Evolutionary conservation across 2,797 vertebrate species (phyloP), one percentile per base, ranked within the genome.

Genomic region (Vultur gryphus): DNA sequence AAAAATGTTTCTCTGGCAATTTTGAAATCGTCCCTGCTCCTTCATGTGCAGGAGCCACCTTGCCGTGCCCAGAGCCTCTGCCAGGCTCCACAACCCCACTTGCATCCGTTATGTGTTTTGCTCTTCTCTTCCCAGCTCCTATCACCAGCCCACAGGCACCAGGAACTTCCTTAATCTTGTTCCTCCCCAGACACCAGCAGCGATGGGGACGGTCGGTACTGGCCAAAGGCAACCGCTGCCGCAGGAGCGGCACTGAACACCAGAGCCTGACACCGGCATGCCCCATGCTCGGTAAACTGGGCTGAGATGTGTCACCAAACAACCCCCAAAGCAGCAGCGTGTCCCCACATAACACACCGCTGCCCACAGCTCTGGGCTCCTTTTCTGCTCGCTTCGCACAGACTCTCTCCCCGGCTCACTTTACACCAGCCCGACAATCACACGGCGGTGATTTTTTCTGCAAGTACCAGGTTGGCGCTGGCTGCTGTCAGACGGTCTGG

Each of bases 201-300:
- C 1, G 7, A 29, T 3, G 46, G 72, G 71, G 37, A 23, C 1
- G 6, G 13, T 0, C 0, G 2, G 54, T 1, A 43, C 33, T 1
- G 21, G 20, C 46, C 76, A 21, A 8, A 55, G 49, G 54, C 43
- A 37, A 57, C 14, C 1, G 5, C 39, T 21, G 43, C 37, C 2
- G 2, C 41, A 28, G 58, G 26, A 57, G 11, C 0, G 1, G 23
- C 67, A 16, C 54, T 19, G 7, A 64, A 31, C 21, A 10, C 28
- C 2, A 1, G 37, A 90, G 61, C 49, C 26, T 1, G 18, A 11
- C 2, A 0, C 12, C 0, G 0, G 57, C 10, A 3, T 20, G 43
- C 24, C 37, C 66, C 2, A 1, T 3, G 43, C 46, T 19, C 1
- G 3, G 26, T 16, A 54, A 44, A 10, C 7, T 0, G 2, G 33